Evolutionary conservation across 2,113 vertebrate genomes (phyloP), one percentile per base, ranked within the genome.

Genomic region (Eidolon helvum): DNA sequence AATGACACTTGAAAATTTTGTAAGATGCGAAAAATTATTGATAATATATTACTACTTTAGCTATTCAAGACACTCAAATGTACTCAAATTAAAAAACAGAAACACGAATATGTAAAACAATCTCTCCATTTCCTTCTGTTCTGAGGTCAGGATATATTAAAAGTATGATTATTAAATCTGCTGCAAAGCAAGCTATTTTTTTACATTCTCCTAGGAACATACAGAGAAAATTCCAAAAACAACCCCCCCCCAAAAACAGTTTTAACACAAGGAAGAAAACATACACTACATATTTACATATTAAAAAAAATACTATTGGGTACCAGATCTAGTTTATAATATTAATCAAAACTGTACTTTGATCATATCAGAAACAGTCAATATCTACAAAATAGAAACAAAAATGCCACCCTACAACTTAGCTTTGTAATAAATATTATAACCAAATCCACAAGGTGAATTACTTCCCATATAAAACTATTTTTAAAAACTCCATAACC

Each of bases 391-490:
- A 92, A 90, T 71, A 65, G 3, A 94, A 72, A 92, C 5, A 3
- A 55, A 92, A 83, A 92, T 71, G 28, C 50, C 9, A 77, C 35
- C 84, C 45, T 80, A 57, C 10, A 65, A 55, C 5, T 69, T 75
- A 38, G 43, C 16, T 95, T 79, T 93, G 50, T 63, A 90, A 93
- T 57, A 92, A 87, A 85, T 48, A 88, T 21, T 94, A 82, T 26
- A 94, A 92, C 6, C 11, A 80, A 97, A 57, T 15, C 4, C 18
- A n/a, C 0, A 21, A 69, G 33, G 10, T 38, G n/a, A 63, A 40
- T 74, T 53, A 57, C 50, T 92, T 95, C 10, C n/a, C 2, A 68
- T 7, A 86, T 53, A 55, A 95, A 95, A 92, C 30, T 68, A 30
- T 21, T 94, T 95, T 74, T 87, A 43, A 93, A 95, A 94, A 89